A percentile compares a stretch with the other conserved stretches of the same genome.
These are phyloP conservation scores for Salticus scenicus DNA, from an alignment of 2,888 invertebrate species.

Conservation along the genomic window DNA sequence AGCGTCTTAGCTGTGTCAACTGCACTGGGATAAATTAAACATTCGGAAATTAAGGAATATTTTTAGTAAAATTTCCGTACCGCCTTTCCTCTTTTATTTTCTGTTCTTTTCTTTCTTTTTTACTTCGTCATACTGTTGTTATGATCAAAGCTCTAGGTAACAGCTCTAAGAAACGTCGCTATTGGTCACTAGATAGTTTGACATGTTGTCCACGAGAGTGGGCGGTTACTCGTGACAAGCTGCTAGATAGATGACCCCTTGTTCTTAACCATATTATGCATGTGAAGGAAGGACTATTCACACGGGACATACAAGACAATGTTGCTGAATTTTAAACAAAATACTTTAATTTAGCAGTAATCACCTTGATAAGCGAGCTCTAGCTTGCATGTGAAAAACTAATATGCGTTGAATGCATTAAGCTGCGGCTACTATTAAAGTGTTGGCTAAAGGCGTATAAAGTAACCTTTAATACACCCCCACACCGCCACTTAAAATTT, in stretches of 20 bases:
- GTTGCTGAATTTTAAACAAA: slow-evolving; percentile 15
- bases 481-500: background rate
- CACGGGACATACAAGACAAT: background rate
- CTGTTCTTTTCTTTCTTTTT: slow-evolving; percentile 2
- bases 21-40: slow-evolving; percentile 64
- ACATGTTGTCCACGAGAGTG: background rate
- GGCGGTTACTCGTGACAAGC: background rate
- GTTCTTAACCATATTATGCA: background rate
- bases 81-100: background rate
- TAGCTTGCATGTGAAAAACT: background rate
- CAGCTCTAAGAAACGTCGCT: slow-evolving; percentile 17
- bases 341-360: background rate
- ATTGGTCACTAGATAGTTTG: slow-evolving; percentile 26
- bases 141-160: slow-evolving; percentile 30
- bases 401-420: no score
- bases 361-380: background rate
- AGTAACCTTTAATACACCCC: no score
- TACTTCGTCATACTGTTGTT: slow-evolving; percentile 11
- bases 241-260: background rate
- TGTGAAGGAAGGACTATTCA: background rate
- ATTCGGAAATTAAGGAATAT: slow-evolving; percentile 68
- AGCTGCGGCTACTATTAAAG: background rate
- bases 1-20: slow-evolving; percentile 61
- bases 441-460: background rate
- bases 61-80: slow-evolving; percentile 52